Conservation (phyloP, 1,140 invertebrate species). For the Parapsyche elsis region DNA sequence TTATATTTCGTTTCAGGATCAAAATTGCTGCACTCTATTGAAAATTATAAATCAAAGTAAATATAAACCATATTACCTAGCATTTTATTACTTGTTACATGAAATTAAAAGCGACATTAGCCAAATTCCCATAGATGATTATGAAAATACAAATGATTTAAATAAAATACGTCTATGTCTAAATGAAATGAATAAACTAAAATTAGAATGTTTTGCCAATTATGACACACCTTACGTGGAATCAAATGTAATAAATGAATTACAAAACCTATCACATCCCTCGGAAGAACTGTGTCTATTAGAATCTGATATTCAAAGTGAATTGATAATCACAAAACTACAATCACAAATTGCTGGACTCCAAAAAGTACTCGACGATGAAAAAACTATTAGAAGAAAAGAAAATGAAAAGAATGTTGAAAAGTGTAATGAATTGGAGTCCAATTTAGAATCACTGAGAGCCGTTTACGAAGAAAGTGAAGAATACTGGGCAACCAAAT, state of each 20-base stretch:
- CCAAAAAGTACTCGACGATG: conserved; percentile 36
- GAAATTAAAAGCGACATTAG: conserved; percentile 32
- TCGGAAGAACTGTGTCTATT: background rate
- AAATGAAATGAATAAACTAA: conserved; percentile 33
- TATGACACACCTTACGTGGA: background rate
- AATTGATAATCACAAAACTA: background rate
- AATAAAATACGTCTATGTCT: background rate
- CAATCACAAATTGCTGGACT: conserved; percentile 33
- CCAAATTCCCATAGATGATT: background rate
- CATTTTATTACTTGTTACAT: conserved; percentile 32
- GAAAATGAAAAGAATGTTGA: conserved; percentile 68
- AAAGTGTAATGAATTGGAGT: conserved; percentile 75
- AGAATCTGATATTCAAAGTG: background rate
- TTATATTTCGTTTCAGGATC: conserved; percentile 27
- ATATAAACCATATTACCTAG: conserved; percentile 6
- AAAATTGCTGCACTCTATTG: background rate
- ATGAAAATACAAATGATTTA: background rate
- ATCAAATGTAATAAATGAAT: background rate
- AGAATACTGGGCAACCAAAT: conserved; percentile 84
- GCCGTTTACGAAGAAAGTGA: conserved; percentile 85
- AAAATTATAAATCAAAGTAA: conserved; percentile 11
- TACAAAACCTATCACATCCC: background rate
- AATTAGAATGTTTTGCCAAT: conserved; percentile 10
- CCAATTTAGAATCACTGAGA: conserved; percentile 77
- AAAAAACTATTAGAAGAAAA: conserved; percentile 52